These are phyloP conservation scores for Zaprionus camerounensis DNA, from an alignment of 1,140 invertebrate genomes.

Conservation along the genomic window DNA sequence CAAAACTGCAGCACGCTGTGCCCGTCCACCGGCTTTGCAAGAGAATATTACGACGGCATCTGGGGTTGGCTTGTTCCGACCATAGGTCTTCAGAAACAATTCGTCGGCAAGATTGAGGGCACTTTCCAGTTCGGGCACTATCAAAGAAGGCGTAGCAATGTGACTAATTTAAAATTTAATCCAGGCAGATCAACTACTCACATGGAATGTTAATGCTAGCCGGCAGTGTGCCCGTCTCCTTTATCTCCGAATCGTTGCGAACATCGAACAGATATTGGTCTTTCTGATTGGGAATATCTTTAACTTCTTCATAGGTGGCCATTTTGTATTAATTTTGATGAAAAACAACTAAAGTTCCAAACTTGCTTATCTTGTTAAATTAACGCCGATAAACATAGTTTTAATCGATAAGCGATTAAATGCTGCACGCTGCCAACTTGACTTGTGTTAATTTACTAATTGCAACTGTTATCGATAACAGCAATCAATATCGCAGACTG, in stretches of 20 bases:
- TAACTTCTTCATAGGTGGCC: slow-evolving; percentile 86
- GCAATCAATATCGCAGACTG: background rate
- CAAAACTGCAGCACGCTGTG: slow-evolving; percentile 85
- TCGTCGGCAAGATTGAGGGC: slow-evolving; percentile 85
- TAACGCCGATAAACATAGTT: slow-evolving; percentile 19
- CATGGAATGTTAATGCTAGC: slow-evolving; percentile 90
- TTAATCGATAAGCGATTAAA: background rate
- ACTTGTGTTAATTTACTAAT: background rate
- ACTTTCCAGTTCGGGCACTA: slow-evolving; percentile 85
- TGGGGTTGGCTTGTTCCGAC: slow-evolving; percentile 84
- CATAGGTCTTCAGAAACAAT: slow-evolving; percentile 85
- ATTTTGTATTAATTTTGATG: slow-evolving; percentile 33
- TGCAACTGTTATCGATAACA: background rate
- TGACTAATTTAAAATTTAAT: slow-evolving; percentile 14
- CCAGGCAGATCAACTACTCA: slow-evolving; percentile 79
- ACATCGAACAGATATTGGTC: slow-evolving; percentile 88
- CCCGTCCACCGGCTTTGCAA: slow-evolving; percentile 85
- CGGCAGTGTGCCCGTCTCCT: slow-evolving; percentile 88
- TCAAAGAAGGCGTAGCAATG: slow-evolving; percentile 31
- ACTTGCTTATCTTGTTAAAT: slow-evolving; percentile 39
- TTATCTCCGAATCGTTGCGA: slow-evolving; percentile 87
- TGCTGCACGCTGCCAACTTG: slow-evolving; percentile 10
- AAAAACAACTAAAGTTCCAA: slow-evolving; percentile 2
- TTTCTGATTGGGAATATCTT: slow-evolving; percentile 84
- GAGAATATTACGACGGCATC: slow-evolving; percentile 86